Base-by-base conservation (phyloP, 2,113 vertebrate genomes). In the Tursiops truncatus region DNA sequence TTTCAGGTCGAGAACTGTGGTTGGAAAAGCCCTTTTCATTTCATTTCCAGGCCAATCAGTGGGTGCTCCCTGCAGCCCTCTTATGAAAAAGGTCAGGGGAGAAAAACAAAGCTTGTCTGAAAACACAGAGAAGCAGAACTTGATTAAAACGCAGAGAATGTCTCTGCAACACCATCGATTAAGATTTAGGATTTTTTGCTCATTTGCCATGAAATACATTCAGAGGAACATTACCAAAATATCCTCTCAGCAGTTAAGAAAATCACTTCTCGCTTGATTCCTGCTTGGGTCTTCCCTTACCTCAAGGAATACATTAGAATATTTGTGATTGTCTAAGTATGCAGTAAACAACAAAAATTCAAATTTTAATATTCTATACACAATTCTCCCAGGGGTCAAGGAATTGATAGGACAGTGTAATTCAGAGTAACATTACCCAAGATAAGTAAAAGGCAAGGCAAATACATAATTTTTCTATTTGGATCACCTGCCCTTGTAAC, bases 61-160 rank as follows among this genome's bases (percentile, higher is more conserved):
- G 44, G 93, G 50, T 71, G 21, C 10, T 95, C 38, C 62, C 23
- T 95, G 38, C 14, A 74, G 31, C 50, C 36, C 47, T 67, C 63
- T 41, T 50, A 65, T n/a, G 56, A 93, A 87, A 0, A 6, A 97
- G 94, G 92, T 95, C 86, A 93, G 58, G 58, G 36, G 62, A 74
- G 86, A 92, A 97, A 89, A 73, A 36, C 3, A 6, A 87, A 80
- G 53, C 86, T 96, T 96, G 91, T 93, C 82, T 91, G 56, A 93
- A 95, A 38, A 38, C 68, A 89, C 77, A 44, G 80, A 93, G 67
- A 83, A 95, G 62, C 71, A 96, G 62, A 77, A 79, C n/a, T 70
- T 97, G 86, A 97, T 96, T 92, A 97, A 94, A 97, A 91, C 15
- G n/a, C 13, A n/a, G 38, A 94, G 65, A 85, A 60, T 85, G 44